Evolutionary conservation across 2,888 invertebrate species (phyloP), one percentile per base, ranked within the genome.

Genomic region (Monoplex corrugatus): DNA sequence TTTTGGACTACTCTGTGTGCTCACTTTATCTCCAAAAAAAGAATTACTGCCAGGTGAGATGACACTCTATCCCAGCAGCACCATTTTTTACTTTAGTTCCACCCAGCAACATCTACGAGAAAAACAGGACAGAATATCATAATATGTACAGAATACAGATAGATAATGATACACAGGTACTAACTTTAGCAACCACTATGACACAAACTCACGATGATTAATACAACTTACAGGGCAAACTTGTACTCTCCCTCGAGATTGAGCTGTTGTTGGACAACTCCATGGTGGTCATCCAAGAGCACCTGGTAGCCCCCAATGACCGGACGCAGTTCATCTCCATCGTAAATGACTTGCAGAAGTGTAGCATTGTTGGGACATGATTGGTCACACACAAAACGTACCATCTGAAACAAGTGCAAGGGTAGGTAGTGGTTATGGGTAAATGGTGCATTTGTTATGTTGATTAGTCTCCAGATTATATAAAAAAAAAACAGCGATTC

Each of bases 161-260:
- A n/a, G n/a, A n/a, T n/a, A n/a, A n/a, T n/a, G n/a, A n/a, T n/a
- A n/a, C n/a, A n/a, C n/a, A n/a, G n/a, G n/a, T n/a, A n/a, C n/a
- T n/a, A n/a, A n/a, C n/a, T n/a, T n/a, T n/a, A n/a, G n/a, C n/a
- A n/a, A n/a, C n/a, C n/a, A n/a, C n/a, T n/a, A n/a, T n/a, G n/a
- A n/a, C n/a, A n/a, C n/a, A n/a, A n/a, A n/a, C n/a, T n/a, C n/a
- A n/a, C n/a, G n/a, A n/a, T n/a, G n/a, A n/a, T n/a, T n/a, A n/a
- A n/a, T n/a, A 19, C 87, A 68, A 93, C 94, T 94, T 92, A 96
- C 96, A 95, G 91, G 75, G 95, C 95, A 94, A 96, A 96, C 90
- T 95, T 95, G 93, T 95, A 96, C 89, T 95, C 95, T 90, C 96
- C 96, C 87, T 93, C 94, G 89, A 95, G 89, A 89, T 94, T 95